Evolutionary conservation across 2,888 invertebrate genomes (phyloP).

Genomic region (Euphydryas editha): DNA sequence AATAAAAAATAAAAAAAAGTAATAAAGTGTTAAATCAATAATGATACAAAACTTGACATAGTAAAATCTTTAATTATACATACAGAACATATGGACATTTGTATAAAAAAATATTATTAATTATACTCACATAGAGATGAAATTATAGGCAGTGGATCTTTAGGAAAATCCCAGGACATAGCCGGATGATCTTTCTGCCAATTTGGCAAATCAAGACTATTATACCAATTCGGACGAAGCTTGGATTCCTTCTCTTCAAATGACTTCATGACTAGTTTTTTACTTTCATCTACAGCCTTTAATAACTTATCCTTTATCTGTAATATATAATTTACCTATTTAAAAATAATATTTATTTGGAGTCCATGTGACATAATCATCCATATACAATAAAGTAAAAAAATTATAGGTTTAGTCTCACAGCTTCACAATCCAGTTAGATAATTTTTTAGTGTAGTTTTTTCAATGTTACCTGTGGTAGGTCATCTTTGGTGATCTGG

Average conservation of each 20-base stretch:
- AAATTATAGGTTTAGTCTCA: no score
- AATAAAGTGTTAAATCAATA: no score
- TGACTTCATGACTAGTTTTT: constrained; percentile 76
- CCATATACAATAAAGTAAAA: no score
- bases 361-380: no score
- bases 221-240: constrained; percentile 71
- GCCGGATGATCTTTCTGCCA: constrained; percentile 78
- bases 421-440: no score
- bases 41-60: background rate
- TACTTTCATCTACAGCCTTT: constrained; percentile 80
- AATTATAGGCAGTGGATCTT: constrained; percentile 67
- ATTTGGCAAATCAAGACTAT: constrained; percentile 70
- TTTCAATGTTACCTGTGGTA: constrained; percentile 80
- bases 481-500: constrained; percentile 85
- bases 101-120: no score
- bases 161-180: constrained; percentile 81
- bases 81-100: no score
- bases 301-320: constrained; percentile 79
- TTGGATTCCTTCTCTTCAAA: constrained; percentile 76
- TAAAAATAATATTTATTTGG: no score
- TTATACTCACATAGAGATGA: constrained; percentile 65
- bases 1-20: no score
- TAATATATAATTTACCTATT: constrained; percentile 35
- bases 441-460: background rate
- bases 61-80: no score